Base-by-base conservation (phyloP, 2,797 vertebrate genomes). In the Aulostomus chinensis region DNA sequence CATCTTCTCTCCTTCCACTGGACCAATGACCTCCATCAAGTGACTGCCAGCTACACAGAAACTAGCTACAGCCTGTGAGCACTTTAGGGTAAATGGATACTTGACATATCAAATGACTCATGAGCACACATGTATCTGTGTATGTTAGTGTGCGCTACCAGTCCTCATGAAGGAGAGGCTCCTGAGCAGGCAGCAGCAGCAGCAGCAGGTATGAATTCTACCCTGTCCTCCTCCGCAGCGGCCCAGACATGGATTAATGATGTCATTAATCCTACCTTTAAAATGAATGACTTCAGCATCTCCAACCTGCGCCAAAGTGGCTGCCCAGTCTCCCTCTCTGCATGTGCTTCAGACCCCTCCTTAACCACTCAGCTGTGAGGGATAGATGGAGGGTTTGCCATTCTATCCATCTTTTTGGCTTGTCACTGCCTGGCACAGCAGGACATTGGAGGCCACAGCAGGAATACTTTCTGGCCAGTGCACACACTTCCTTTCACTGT, bases 231-330 rank as follows among this genome's bases (percentile, higher is more conserved):
- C 24, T 8, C 22, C 9, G 10, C 24, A 28, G 9, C 24, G 57
- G 73, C 60, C 66, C 51, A 72, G 85, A 83, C 84, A 37, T 67
- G 71, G 67, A 87, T 88, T 87, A 22, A 36, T 21, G 35, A 8
- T 15, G 37, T 9, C 22, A 14, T 25, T 24, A 12, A 88, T 85
- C 80, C 75, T 68, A 70, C 61, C 75, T 79, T 77, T 76, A 82
- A 86, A 90, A 89, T 83, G 76, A 84, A 89, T 39, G 81, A 82
- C 80, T 85, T 80, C 66, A 81, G 79, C 78, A 78, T 46, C 73
- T 72, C 61, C 78, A 73, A 64, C 73, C 73, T 65, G 64, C 36
- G 1, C 38, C 51, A 53, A 52, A 80, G 21, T 35, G 21, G 21
- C 45, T 34, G 10, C 20, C 30, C 13, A 10, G 9, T 16, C 26